Base-by-base conservation (phyloP, 1,140 invertebrate genomes). In the Diorhabda carinulata region DNA sequence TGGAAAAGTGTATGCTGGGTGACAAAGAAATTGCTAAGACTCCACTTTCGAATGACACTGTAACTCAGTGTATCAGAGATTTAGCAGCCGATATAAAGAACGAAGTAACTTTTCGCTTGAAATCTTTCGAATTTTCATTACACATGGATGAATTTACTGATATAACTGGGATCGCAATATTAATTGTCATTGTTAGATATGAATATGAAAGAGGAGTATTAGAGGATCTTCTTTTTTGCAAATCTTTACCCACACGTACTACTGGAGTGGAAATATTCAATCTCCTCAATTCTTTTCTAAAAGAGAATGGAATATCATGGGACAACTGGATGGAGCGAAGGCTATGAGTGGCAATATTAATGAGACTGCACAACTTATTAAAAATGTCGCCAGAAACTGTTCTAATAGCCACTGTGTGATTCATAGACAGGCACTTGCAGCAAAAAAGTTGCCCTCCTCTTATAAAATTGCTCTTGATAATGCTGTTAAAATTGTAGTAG, bases 351-450 rank as follows among this genome's bases (percentile, higher is more conserved):
- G 78, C 64, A 75, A 72, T 67, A 68, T 66, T 72, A 72, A 68
- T 70, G 73, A 77, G 68, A 71, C 71, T 70, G 70, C 74, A 59
- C n/a, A 70, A 69, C 66, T 67, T n/a, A 73, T 77, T 58, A 74
- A 76, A 70, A 69, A 75, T 71, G 73, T 76, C 71, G 68, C 70
- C 52, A 76, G 72, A 68, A 75, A 76, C 70, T 68, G 66, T 69
- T 76, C 67, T 66, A 74, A 61, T 67, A 76, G 73, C 62, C 78
- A 81, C 73, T 78, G 77, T 75, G 74, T 74, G 63, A 66, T 78
- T 60, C 78, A 80, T 74, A 74, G 76, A 73, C 73, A 79, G 74
- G 74, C 74, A 64, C 69, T 76, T 43, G 66, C 70, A 9, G 57
- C 61, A 9, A 74, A 73, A 64, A 43, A 72, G 58, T 71, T 73